A percentile compares a stretch with the other conserved stretches of the same genome.
Evolutionary conservation across 35 echinoderm and acorn worm species (phyloP).

Genomic region (Patiria miniata): DNA sequence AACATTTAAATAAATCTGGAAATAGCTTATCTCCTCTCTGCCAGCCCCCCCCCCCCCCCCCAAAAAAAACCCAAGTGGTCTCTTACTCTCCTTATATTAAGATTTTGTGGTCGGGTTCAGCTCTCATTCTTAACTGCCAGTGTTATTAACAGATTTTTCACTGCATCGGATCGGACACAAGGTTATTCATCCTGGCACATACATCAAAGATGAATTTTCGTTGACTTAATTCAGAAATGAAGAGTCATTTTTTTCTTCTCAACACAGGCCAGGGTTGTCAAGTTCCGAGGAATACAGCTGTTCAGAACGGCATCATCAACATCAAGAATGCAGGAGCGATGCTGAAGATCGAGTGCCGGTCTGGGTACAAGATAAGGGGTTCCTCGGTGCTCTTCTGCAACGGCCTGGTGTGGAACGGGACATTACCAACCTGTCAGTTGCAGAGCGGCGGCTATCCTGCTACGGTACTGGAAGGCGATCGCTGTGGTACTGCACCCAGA

Average conservation of each 20-base stretch:
- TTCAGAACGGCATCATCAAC: slow-evolving; percentile 28
- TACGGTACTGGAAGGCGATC: slow-evolving; percentile 6
- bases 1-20: no score
- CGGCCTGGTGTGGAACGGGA: slow-evolving; percentile 63
- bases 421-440: slow-evolving; percentile 34
- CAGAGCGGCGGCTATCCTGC: not conserved
- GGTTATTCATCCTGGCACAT: no score
- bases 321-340: slow-evolving; percentile 28
- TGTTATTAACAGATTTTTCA: no score
- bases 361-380: slow-evolving; percentile 39
- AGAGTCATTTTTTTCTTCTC: not conserved
- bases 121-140: no score
- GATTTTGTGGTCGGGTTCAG: no score
- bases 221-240: no score
- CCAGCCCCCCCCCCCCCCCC: no score
- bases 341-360: slow-evolving; percentile 35
- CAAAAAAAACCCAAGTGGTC: no score
- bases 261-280: slow-evolving; percentile 24
- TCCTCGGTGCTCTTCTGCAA: slow-evolving; percentile 54
- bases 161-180: no score
- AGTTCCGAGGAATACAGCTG: not conserved
- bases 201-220: no score
- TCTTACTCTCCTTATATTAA: no score
- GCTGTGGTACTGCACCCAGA: not conserved
- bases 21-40: no score